These are phyloP conservation scores for Corapipo altera DNA, from an alignment of 2,113 vertebrate species.

Conservation along the genomic window DNA sequence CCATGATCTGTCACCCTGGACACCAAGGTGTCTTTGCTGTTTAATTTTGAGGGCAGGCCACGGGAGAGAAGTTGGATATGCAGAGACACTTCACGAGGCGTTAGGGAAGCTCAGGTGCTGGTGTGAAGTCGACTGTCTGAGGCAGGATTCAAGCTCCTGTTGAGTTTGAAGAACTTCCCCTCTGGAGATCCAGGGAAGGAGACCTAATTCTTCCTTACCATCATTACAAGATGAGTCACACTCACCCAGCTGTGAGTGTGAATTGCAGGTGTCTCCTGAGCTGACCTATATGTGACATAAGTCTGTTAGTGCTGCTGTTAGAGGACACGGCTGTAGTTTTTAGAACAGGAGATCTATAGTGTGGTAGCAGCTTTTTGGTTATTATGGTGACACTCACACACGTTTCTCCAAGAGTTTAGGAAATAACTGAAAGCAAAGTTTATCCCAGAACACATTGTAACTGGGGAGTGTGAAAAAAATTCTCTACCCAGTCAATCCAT, in stretches of 20 bases:
- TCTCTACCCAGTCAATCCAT: not conserved
- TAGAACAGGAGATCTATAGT: not conserved
- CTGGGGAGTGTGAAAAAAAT: not conserved
- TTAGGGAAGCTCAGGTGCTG: not conserved
- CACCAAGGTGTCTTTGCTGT: too few relatives aligned
- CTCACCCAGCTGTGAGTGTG: not conserved
- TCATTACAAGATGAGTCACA: not conserved
- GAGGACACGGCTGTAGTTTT: not conserved
- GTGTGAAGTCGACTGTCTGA: not conserved
- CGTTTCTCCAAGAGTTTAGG: not conserved
- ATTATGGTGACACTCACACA: not conserved
- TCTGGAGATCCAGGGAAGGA: not conserved
- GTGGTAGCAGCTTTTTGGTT: not conserved
- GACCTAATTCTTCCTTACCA: not conserved
- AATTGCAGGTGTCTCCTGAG: not conserved
- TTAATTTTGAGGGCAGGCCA: not conserved
- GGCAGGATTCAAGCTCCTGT: not conserved
- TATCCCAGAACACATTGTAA: not conserved
- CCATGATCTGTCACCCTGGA: not conserved
- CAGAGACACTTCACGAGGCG: accelerated
- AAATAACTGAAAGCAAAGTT: not conserved
- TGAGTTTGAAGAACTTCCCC: not conserved
- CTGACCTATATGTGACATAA: accelerated
- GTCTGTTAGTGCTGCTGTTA: not conserved
- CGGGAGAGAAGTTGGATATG: not conserved